Evolutionary conservation across 2,113 vertebrate genomes (phyloP).

Genomic region (Agapornis roseicollis): DNA sequence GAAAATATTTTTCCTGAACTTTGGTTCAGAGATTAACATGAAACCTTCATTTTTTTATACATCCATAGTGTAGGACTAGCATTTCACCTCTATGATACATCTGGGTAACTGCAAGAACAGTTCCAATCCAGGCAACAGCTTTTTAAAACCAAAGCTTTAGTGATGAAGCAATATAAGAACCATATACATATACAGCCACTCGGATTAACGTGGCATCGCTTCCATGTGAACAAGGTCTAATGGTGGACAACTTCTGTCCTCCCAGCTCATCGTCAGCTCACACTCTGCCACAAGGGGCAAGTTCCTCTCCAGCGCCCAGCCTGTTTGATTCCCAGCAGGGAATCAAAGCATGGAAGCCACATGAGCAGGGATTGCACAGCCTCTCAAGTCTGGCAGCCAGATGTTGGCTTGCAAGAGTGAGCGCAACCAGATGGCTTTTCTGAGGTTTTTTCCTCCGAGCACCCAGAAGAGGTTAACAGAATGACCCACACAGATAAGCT

Average conservation of each 20-base stretch:
- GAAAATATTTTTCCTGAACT: background rate
- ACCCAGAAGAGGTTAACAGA: background rate
- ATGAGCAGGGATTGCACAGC: background rate
- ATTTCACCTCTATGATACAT: background rate
- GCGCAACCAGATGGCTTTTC: background rate
- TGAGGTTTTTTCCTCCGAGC: background rate
- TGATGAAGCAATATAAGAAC: background rate
- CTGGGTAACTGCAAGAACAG: background rate
- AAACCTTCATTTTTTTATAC: background rate
- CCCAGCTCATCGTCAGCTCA: background rate
- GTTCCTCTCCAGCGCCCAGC: background rate
- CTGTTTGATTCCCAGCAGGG: too few relatives aligned
- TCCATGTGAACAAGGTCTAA: background rate
- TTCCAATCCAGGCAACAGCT: background rate
- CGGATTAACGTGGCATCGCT: background rate
- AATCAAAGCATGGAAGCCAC: conserved; percentile 35
- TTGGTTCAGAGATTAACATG: background rate
- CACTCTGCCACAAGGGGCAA: accelerated
- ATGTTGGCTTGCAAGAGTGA: conserved; percentile 1
- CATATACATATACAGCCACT: background rate
- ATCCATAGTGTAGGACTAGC: background rate
- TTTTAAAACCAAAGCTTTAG: background rate
- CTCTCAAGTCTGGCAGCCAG: conserved; percentile 22
- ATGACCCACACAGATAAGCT: background rate
- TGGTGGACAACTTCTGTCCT: background rate